phyloP scores from a whole-genome alignment of 2,797 vertebrate genomes.

The Manis pentadactyla region DNA sequence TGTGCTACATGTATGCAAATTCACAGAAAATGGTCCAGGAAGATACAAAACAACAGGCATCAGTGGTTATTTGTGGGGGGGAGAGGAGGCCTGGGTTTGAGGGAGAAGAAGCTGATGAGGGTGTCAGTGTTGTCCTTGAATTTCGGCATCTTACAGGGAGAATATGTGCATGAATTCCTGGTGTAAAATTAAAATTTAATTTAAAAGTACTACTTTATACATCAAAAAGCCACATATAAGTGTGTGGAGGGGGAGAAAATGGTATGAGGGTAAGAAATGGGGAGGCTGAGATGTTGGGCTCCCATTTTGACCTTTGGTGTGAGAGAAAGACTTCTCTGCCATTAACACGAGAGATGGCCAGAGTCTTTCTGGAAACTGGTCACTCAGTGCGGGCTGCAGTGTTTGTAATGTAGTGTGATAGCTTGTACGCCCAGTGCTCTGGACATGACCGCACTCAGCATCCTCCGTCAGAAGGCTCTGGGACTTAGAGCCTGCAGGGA shows the following conservation, averaged over 20 bases:
- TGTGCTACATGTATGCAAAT: no score
- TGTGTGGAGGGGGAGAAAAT: rapidly evolving
- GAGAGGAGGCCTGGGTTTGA: background rate
- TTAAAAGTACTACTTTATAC: background rate
- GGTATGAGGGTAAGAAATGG: no score
- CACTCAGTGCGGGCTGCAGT: background rate
- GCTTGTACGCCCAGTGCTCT: background rate
- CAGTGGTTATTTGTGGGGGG: no score
- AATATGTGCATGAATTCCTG: background rate
- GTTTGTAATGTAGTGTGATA: no score
- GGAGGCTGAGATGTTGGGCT: no score
- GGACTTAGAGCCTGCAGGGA: background rate
- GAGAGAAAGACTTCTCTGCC: background rate
- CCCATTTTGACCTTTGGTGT: background rate
- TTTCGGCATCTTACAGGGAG: background rate
- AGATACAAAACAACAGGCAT: background rate
- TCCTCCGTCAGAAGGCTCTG: background rate
- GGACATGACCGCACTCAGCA: rapidly evolving
- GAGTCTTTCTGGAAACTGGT: conserved; percentile 19
- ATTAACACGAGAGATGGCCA: background rate
- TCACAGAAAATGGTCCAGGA: background rate
- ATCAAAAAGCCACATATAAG: background rate
- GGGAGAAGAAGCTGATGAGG: background rate
- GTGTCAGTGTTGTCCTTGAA: background rate
- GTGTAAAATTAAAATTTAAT: background rate